Evolutionary conservation across 2,888 invertebrate species (phyloP).

Genomic region (Xiphydria camelus): DNA sequence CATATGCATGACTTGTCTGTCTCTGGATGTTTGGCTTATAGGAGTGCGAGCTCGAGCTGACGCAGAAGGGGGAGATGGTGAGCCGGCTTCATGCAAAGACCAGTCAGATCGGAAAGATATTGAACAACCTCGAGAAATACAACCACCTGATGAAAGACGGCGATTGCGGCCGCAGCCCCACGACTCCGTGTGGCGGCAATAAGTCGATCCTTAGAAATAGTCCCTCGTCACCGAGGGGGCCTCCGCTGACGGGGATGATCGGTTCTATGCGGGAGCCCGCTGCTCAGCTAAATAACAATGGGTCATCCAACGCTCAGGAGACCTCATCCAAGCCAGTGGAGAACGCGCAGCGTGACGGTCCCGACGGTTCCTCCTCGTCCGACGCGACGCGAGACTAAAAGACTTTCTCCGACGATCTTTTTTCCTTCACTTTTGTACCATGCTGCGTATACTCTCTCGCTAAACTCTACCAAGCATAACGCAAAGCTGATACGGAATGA

Average conservation of each 20-base stretch:
- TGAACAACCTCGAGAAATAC: conserved; percentile 87
- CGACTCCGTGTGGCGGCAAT: conserved; percentile 48
- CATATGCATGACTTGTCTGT: conserved; percentile 20
- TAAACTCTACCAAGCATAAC: too few species aligned
- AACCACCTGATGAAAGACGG: conserved; percentile 71
- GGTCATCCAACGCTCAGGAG: too few species aligned
- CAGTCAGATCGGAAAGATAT: conserved; percentile 91
- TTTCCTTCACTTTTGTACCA: too few species aligned
- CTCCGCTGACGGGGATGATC: conserved; percentile 10
- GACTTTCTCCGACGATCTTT: too few species aligned
- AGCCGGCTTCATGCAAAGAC: conserved; percentile 93
- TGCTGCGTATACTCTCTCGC: too few species aligned
- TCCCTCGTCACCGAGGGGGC: conserved; percentile 41
- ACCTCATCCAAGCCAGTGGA: too few species aligned
- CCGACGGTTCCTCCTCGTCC: too few species aligned
- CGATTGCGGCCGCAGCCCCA: conserved; percentile 57
- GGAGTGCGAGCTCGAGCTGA: conserved; percentile 94
- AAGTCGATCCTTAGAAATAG: conserved; percentile 44
- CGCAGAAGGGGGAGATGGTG: conserved; percentile 95
- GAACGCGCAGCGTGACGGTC: too few species aligned
- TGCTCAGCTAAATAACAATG: too few species aligned
- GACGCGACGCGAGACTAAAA: too few species aligned
- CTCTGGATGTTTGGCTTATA: conserved; percentile 59
- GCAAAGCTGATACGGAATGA: too few species aligned
- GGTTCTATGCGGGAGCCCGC: too few species aligned